Evolutionary conservation across 2,888 invertebrate genomes (phyloP), one percentile per base, ranked within the genome.

Genomic region (Myathropa florea): DNA sequence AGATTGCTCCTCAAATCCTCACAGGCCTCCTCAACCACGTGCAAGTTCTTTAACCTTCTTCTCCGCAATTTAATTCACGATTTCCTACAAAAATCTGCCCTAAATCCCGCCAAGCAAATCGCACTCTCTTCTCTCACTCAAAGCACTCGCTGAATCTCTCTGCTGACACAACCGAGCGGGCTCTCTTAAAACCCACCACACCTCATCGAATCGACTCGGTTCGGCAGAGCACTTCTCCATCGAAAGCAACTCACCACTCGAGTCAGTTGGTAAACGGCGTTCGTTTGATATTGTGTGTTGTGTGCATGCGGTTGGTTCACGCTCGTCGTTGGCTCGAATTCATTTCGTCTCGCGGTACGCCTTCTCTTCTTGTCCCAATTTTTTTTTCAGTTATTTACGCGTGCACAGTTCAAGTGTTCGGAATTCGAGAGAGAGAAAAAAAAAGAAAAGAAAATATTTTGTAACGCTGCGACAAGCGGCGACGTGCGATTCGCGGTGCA

Each of bases 181-280:
- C 3, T 18, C 4, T 18, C n/a, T 4, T 4, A 7, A 46, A 46
- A 46, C 18, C 18, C 46, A n/a, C 46, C 46, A 46, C 4, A 14
- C 57, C 0, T 24, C 57, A 6, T 10, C 12, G 23, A 57, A 55
- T 2, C 21, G 21, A 4, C 18, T 2, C 55, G 21, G 55, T 23
- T 1, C 1, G 10, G 55, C 18, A 30, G 65, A 46, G 28, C 53
- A n/a, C 30, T 33, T 23, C 24, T 80, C 76, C 65, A 67, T 53
- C 36, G 64, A 7, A 3, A 39, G n/a, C n/a, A 55, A 55, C 70
- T 83, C 80, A 80, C 30, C 39, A 46, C 39, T 67, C 61, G 59
- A 68, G 76, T 80, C 71, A 71, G 55, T 57, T 85, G 76, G 68
- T 72, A 64, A 85, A 78, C 82, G 73, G 60, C 63, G 60, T 60